Base-by-base conservation (phyloP, 2,797 vertebrate species). In the Cyprinodon diabolis region DNA sequence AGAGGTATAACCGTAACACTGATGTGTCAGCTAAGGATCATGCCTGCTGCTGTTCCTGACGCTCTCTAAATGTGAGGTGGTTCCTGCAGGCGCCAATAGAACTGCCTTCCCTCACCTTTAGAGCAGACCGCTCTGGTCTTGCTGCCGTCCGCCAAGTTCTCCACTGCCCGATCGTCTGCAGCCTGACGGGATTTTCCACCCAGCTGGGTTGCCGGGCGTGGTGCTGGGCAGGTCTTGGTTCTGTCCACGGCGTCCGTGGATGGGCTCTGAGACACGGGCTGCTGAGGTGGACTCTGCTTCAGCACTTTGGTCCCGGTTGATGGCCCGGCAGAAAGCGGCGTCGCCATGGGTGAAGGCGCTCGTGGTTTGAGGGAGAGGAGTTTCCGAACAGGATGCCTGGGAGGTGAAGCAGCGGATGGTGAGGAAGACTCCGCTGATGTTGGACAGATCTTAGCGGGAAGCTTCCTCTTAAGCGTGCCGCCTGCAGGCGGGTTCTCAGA, bases 91-190 rank as follows among this genome's bases (percentile, higher is more conserved):
- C 30, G 30, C 30, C 30, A 30, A 30, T 30, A 30, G 30, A 30
- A 30, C 30, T 4, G 21, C 1, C 1, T 37, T n/a, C 1, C 56
- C 52, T 56, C 66, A 95, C 95, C 94, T 94, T 93, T 95, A 30
- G 81, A 78, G 54, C 92, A 87, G 37, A 65, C 30, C 30, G 84
- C 71, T 45, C 73, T 92, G 11, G 90, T 95, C 30, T 65, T 48
- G 15, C 84, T 80, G 0, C n/a, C 82, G 54, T 90, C 93, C 2
- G 54, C 79, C 37, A 69, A 4, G 15, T 81, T 91, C 1, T 82
- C 76, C 40, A 63, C 6, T 30, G 9, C 11, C 17, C 70, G 15
- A 68, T 81, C 78, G 75, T 92, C 48, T 9, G 73, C 1, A 75
- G 66, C 75, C 0, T 71, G 76, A 7, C 54, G 12, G 57, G 74